Percentiles rank a stretch among this genome's conserved stretches.
These are phyloP conservation scores for Anaspis maculata DNA, from an alignment of 2,888 invertebrate genomes.

Conservation along the genomic window DNA sequence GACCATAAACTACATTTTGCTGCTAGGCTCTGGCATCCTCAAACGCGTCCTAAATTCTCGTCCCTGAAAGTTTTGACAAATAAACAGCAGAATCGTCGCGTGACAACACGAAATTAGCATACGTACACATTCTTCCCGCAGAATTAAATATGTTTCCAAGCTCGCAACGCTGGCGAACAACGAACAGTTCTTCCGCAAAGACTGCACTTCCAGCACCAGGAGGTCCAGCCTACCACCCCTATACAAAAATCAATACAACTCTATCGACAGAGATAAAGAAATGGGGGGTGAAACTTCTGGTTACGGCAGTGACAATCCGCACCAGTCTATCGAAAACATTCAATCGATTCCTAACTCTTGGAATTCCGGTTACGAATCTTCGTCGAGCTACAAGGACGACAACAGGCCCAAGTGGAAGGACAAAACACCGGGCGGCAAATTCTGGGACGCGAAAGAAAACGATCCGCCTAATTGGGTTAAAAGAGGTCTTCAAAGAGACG, in stretches of 20 bases:
- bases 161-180: constrained; percentile 21
- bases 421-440: constrained; percentile 49
- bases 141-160: constrained; percentile 28
- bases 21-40: too few species aligned
- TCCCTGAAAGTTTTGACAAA: too few species aligned
- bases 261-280: constrained; percentile 40
- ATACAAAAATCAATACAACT: constrained; percentile 34
- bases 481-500: constrained; percentile 45
- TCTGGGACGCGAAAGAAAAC: constrained; percentile 52
- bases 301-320: constrained; percentile 69
- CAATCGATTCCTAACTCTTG: constrained; percentile 19
- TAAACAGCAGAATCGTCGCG: too few species aligned
- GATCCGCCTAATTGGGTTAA: constrained; percentile 48
- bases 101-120: too few species aligned
- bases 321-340: constrained; percentile 39
- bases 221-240: constrained; percentile 39
- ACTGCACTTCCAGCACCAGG: constrained; percentile 15
- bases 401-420: constrained; percentile 70
- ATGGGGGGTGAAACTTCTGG: constrained; percentile 72
- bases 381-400: constrained; percentile 48
- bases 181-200: constrained; percentile 24
- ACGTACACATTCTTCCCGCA: too few species aligned
- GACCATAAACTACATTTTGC: too few species aligned
- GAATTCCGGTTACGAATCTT: constrained; percentile 37
- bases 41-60: too few species aligned